Evolutionary conservation across 2,113 vertebrate genomes (phyloP).

Genomic region (Sorex araneus): DNA sequence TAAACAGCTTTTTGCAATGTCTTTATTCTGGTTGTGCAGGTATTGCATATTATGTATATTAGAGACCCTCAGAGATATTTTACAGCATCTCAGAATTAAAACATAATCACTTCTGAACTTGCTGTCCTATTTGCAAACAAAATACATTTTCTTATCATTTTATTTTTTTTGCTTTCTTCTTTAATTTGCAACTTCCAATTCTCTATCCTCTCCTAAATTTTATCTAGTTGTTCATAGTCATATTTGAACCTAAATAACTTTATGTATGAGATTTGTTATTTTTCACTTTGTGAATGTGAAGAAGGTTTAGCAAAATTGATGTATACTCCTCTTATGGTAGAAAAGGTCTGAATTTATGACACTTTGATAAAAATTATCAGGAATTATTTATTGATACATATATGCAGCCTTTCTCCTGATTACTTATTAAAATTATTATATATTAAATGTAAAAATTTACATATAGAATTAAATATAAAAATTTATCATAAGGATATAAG

Average conservation of each 20-base stretch:
- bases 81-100: background rate
- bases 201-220: background rate
- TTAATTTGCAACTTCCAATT: background rate
- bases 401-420: background rate
- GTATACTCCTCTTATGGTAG: background rate
- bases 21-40: background rate
- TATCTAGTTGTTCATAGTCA: background rate
- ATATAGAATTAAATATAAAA: slow-evolving; percentile 7
- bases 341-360: background rate
- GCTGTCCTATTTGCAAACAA: background rate
- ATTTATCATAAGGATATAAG: background rate
- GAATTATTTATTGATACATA: background rate
- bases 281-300: background rate
- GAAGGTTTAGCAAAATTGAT: background rate
- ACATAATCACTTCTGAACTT: background rate
- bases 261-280: background rate
- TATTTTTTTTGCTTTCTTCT: background rate
- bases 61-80: background rate
- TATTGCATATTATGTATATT: background rate
- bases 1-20: background rate
- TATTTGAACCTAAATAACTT: background rate
- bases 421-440: slow-evolving; percentile 4
- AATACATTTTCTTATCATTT: background rate
- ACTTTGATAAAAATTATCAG: background rate
- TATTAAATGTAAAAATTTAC: background rate